Conservation (phyloP, 2,888 invertebrate species). For the Noctua janthina region DNA sequence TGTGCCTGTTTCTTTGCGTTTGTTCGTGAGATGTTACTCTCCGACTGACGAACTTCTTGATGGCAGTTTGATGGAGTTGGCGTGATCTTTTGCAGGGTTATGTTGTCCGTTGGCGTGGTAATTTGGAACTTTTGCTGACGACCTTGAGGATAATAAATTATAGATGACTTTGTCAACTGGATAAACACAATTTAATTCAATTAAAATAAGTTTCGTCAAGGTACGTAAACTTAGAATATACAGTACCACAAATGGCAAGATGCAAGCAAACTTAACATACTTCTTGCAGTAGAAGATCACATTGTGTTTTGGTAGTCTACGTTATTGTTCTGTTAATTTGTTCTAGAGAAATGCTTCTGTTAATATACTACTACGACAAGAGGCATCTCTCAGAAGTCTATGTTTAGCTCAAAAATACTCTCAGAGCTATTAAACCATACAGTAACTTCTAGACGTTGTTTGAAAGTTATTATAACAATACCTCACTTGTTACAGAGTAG, state of each 20-base stretch:
- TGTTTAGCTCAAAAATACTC: neutral
- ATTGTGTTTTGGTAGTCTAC: neutral
- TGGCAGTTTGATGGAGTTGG: constrained; percentile 27
- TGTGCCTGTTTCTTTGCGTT: constrained; percentile 47
- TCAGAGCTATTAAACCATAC: neutral
- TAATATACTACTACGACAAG: neutral
- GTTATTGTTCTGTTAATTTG: neutral
- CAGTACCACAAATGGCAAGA: neutral
- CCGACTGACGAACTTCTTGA: constrained; percentile 44
- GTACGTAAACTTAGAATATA: neutral
- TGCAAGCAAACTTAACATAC: neutral
- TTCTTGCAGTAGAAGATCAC: neutral
- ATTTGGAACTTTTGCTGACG: constrained; percentile 9
- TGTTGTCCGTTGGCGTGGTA: neutral
- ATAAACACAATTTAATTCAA: neutral
- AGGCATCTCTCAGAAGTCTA: no score
- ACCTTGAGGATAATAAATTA: neutral
- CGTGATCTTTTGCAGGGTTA: neutral
- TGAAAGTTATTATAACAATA: constrained; percentile 1
- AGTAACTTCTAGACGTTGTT: constrained; percentile 9
- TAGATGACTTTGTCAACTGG: neutral
- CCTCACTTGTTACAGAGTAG: neutral
- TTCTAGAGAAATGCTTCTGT: neutral
- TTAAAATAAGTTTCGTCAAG: neutral
- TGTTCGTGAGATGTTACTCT: constrained; percentile 49